Conservation (phyloP, 1,140 invertebrate species). For the Orchesella cincta region DNA sequence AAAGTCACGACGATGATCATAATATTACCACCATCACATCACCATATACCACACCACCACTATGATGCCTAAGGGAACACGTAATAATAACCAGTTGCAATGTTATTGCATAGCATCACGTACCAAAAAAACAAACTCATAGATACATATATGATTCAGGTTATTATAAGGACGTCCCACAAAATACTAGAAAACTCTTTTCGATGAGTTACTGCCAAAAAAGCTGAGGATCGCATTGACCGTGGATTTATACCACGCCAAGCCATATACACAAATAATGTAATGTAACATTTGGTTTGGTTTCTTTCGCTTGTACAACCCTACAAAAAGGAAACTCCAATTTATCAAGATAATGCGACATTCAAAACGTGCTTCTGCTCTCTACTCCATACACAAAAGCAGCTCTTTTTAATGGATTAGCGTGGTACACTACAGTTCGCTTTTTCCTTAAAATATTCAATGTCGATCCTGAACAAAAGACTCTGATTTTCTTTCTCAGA, state of each 20-base stretch:
- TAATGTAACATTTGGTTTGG: too few species aligned
- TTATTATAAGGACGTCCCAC: too few species aligned
- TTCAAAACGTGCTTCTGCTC: neutral
- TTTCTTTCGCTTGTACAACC: too few species aligned
- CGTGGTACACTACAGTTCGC: too few species aligned
- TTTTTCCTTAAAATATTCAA: neutral
- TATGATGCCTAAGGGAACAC: neutral
- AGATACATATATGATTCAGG: too few species aligned
- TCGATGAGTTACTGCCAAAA: too few species aligned
- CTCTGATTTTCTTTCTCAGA: too few species aligned
- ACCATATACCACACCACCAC: neutral
- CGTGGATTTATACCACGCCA: too few species aligned
- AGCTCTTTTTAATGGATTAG: neutral
- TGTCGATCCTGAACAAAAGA: neutral
- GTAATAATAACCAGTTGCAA: neutral
- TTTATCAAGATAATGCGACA: slow-evolving; percentile 19
- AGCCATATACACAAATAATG: too few species aligned
- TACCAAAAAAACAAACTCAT: too few species aligned
- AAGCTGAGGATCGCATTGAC: too few species aligned
- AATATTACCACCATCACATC: neutral
- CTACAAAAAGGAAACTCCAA: slow-evolving; percentile 17
- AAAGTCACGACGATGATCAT: neutral
- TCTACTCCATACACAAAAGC: neutral
- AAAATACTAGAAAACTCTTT: too few species aligned
- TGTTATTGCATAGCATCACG: neutral